Percentiles rank a stretch among this genome's conserved stretches.
phyloP scores from a whole-genome alignment of 2,797 vertebrate species.

The Malacoraja senta region DNA sequence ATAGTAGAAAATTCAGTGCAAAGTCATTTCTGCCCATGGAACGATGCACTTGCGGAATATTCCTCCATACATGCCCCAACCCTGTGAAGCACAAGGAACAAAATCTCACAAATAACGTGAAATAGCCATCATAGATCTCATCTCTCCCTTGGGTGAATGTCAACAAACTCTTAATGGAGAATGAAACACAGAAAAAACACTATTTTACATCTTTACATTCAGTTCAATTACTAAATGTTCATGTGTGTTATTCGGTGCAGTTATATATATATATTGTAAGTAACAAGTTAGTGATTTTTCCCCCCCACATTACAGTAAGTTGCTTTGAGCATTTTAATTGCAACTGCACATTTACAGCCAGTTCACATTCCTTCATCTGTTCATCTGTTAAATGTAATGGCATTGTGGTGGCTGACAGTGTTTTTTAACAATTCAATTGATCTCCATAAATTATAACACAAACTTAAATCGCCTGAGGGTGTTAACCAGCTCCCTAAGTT shows the following conservation, averaged over 20 bases:
- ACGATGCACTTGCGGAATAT: background rate
- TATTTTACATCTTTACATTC: background rate
- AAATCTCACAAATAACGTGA: background rate
- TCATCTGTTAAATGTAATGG: slow-evolving; percentile 19
- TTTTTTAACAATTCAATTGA: slow-evolving; percentile 7
- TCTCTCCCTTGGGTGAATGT: background rate
- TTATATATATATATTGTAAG: background rate
- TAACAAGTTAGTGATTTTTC: background rate
- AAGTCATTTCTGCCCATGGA: background rate
- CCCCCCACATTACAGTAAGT: background rate
- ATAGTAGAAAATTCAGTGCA: background rate
- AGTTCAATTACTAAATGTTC: background rate
- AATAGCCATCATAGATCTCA: background rate
- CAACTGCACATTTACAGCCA: background rate
- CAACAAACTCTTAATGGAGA: background rate
- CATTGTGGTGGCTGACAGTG: background rate
- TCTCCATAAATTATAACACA: slow-evolving; percentile 24
- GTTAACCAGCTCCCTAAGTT: slow-evolving; percentile 7
- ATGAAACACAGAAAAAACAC: background rate
- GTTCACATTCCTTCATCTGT: background rate
- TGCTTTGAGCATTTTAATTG: background rate
- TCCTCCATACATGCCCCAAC: background rate
- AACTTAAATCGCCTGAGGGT: slow-evolving; percentile 5
- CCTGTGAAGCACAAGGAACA: background rate
- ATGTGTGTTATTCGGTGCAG: no score